Evolutionary conservation across 2,797 vertebrate species (phyloP).

Genomic region (Podargus strigoides): DNA sequence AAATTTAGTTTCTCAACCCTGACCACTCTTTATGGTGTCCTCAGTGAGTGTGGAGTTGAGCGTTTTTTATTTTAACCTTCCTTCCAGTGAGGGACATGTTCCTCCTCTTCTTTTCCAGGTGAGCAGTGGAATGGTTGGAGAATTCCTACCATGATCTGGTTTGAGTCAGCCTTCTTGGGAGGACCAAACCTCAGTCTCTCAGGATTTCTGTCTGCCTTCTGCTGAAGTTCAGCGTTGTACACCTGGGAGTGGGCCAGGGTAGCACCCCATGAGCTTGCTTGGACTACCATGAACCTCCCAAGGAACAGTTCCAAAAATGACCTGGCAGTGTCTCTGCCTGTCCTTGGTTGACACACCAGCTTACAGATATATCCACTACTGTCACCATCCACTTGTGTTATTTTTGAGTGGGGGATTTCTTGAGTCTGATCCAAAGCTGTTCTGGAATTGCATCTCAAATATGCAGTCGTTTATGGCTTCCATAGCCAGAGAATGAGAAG

Average conservation of each 20-base stretch:
- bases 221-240: neutral
- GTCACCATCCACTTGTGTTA: constrained; percentile 59
- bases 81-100: neutral
- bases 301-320: constrained; percentile 63
- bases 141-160: neutral
- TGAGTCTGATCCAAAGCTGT: constrained; percentile 44
- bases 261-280: neutral
- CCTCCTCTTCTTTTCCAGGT: neutral
- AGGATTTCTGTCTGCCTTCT: neutral
- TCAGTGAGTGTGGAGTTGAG: neutral
- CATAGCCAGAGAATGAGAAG: neutral
- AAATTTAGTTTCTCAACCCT: neutral
- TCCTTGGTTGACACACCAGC: constrained; percentile 52
- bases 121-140: neutral
- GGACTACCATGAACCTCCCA: neutral
- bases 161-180: neutral
- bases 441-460: constrained; percentile 59
- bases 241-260: neutral
- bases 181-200: neutral
- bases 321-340: constrained; percentile 58
- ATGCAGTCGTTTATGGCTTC: constrained; percentile 21
- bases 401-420: constrained; percentile 63
- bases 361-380: constrained; percentile 56
- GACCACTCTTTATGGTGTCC: accelerated
- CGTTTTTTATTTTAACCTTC: neutral